Base-by-base conservation (phyloP, 2,888 invertebrate genomes). In the Dilophus febrilis region DNA sequence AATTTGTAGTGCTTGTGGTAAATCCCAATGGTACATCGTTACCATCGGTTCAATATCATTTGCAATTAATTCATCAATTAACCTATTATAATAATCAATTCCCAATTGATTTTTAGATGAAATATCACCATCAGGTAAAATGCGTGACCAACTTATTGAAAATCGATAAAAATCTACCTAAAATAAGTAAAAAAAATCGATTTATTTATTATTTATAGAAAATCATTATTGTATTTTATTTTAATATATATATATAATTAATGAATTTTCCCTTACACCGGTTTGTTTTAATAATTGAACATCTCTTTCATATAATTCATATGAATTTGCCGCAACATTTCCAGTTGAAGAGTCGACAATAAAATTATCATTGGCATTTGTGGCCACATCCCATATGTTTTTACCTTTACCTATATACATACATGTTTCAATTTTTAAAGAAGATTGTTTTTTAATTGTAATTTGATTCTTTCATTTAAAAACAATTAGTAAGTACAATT, bases 1-100 rank as follows among this genome's bases (percentile, higher is more conserved):
- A 31, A 66, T 62, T 57, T 71, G 65, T 2, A 71, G 46, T n/a
- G 49, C 48, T 42, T 65, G 56, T 0, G 75, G 75, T 26, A 74
- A 56, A 53, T 76, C 74, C 69, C 70, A 74, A 46, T 77, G 74
- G 51, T 71, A 73, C 36, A 76, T 52, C 0, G 76, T 77, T 2
- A 75, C 61, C 46, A 71, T 59, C 0, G 78, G 76, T 43, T 58
- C 54, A 3, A 80, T 73, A 12, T 65, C 66, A 39, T 66, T 64
- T 2, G 55, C 56, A 22, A 22, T 4, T 22, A 22, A 22, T 22
- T 66, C 70, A 48, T 73, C 53, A 37, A 77, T 70, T 18, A 74
- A 56, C 41, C 66, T 61, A 45, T 71, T 70, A 57, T 78, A 78
- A 53, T 75, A 74, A n/a, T 61, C 51, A 6, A 72, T 54, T 1